Conservation (phyloP, 2,113 vertebrate genomes). For the Epinephelus cyanopodus region DNA sequence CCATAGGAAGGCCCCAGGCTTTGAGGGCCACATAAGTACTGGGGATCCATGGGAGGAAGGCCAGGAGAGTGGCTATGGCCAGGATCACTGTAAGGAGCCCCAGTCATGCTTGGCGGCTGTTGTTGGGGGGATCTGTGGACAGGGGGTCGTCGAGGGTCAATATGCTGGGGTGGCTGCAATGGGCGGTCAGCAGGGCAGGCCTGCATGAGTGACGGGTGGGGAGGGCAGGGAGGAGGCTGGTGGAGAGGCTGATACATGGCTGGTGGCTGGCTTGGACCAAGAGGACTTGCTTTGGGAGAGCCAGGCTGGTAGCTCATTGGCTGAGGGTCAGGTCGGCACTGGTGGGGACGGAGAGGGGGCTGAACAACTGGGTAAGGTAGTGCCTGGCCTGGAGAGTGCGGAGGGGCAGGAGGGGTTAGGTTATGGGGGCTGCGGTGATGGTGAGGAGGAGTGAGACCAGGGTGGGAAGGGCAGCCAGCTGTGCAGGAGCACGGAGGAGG, state of each 20-base stretch:
- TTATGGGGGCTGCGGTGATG: slow-evolving; percentile 77
- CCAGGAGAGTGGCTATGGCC: slow-evolving; percentile 79
- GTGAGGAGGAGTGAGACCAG: slow-evolving; percentile 64
- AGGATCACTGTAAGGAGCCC: slow-evolving; percentile 75
- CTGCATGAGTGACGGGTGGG: slow-evolving; percentile 76
- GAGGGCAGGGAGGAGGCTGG: slow-evolving; percentile 72
- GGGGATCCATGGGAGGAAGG: slow-evolving; percentile 79
- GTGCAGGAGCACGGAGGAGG: slow-evolving; percentile 81
- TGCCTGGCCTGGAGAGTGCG: slow-evolving; percentile 75
- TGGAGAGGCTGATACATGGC: slow-evolving; percentile 79
- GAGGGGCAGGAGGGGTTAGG: slow-evolving; percentile 71
- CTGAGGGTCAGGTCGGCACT: slow-evolving; percentile 78
- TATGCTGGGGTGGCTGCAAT: slow-evolving; percentile 66
- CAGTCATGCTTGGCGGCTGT: slow-evolving; percentile 65
- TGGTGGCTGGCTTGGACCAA: slow-evolving; percentile 70
- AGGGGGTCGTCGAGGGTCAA: slow-evolving; percentile 72
- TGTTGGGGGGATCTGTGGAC: slow-evolving; percentile 81
- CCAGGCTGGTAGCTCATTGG: slow-evolving; percentile 70
- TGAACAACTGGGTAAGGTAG: slow-evolving; percentile 67
- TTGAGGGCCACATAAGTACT: slow-evolving; percentile 81
- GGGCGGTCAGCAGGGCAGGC: slow-evolving; percentile 72
- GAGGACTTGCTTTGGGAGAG: slow-evolving; percentile 76
- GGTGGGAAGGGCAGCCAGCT: slow-evolving; percentile 69
- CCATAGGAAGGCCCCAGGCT: slow-evolving; percentile 78
- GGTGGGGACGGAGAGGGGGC: slow-evolving; percentile 74